Conservation (phyloP, 2,113 vertebrate species). For the Hipposideros armiger region DNA sequence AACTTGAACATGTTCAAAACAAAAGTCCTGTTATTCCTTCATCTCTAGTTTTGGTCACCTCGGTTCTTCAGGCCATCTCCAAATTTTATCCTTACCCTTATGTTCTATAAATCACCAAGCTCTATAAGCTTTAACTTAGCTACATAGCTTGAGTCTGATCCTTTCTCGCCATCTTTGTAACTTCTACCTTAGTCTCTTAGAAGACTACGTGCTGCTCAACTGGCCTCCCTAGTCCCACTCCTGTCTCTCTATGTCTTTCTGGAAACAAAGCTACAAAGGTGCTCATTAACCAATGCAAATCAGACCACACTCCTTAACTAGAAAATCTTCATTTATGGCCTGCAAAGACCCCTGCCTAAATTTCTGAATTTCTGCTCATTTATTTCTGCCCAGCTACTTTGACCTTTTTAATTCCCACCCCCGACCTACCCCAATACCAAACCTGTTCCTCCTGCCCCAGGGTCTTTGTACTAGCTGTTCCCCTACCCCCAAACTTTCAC, state of each 20-base stretch:
- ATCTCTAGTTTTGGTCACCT: not conserved
- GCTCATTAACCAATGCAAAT: not conserved
- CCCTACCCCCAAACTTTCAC: not conserved
- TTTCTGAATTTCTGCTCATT: not conserved
- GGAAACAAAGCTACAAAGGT: not conserved
- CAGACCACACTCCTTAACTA: not conserved
- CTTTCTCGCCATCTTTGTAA: not conserved
- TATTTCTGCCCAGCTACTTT: not conserved
- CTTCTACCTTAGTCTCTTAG: not conserved
- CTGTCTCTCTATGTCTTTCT: not conserved
- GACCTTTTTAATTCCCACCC: not conserved
- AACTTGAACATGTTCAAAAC: not conserved
- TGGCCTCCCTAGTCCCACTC: not conserved
- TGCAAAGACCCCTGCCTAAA: not conserved
- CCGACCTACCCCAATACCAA: not conserved
- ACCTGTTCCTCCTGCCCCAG: not conserved
- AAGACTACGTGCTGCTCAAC: not conserved
- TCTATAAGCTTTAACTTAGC: not conserved
- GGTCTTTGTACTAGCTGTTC: not conserved
- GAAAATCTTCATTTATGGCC: not conserved
- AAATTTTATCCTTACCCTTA: not conserved
- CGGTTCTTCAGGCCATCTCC: not conserved
- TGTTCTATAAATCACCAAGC: not conserved
- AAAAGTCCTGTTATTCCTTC: not conserved
- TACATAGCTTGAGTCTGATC: not conserved